Percentiles rank a stretch among this genome's conserved stretches.
These are phyloP conservation scores for Suncus etruscus DNA, from an alignment of 2,113 vertebrate genomes.

Conservation along the genomic window DNA sequence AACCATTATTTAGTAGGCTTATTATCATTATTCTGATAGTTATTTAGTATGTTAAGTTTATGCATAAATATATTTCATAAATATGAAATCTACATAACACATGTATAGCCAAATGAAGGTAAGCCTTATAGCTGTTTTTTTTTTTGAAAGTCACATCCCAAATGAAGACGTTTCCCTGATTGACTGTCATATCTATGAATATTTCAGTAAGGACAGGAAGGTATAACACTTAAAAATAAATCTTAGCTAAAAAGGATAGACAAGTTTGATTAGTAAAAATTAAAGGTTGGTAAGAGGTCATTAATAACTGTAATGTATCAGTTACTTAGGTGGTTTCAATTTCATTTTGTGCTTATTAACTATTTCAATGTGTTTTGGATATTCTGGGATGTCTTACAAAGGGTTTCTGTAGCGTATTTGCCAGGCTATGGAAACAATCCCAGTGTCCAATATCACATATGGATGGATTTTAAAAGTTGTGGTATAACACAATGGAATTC, in stretches of 20 bases:
- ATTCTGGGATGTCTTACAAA: conserved; percentile 32
- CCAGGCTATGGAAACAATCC: no score
- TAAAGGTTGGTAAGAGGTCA: conserved; percentile 31
- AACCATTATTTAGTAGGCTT: conserved; percentile 24
- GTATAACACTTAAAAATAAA: background rate
- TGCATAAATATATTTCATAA: conserved; percentile 2
- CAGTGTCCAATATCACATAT: no score
- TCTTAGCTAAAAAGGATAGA: background rate
- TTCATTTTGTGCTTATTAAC: conserved; percentile 39
- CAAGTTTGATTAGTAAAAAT: background rate
- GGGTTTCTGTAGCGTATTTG: no score
- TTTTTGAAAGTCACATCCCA: conserved; percentile 30
- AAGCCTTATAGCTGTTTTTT: conserved; percentile 10
- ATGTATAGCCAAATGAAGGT: background rate
- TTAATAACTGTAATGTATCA: background rate
- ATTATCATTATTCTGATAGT: no score
- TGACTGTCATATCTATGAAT: background rate
- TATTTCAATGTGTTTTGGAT: background rate
- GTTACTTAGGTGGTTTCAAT: background rate
- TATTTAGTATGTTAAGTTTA: no score
- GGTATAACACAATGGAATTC: no score
- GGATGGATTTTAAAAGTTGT: no score
- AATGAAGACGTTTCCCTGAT: background rate
- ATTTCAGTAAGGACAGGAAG: conserved; percentile 13
- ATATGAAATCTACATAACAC: background rate